Percentiles rank a stretch among this genome's conserved stretches.
phyloP scores from a whole-genome alignment of 2,888 invertebrate genomes.

The Sminthurinus aureus region DNA sequence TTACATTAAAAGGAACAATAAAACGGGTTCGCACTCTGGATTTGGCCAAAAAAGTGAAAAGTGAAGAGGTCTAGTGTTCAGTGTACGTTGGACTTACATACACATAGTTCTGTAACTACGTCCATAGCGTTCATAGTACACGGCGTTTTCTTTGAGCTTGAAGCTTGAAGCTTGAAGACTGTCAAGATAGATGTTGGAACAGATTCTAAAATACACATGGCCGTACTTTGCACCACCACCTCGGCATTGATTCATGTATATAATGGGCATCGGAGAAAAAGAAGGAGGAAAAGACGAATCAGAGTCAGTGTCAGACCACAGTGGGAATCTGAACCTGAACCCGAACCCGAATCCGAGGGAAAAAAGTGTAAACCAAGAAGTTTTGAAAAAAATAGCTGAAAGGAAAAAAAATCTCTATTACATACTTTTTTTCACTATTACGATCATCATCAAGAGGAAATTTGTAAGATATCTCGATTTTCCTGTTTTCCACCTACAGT shows the following conservation, averaged over 20 bases:
- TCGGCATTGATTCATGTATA: constrained; percentile 21
- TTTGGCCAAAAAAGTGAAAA: too few species aligned
- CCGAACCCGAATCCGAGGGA: too few species aligned
- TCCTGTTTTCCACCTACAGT: not conserved
- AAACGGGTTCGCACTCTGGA: too few species aligned
- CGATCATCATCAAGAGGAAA: not conserved
- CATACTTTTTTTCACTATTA: not conserved
- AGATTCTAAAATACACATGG: constrained; percentile 28
- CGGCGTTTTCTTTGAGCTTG: not conserved
- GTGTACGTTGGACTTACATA: not conserved
- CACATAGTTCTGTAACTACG: not conserved
- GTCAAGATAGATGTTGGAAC: constrained; percentile 12
- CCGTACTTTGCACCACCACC: not conserved
- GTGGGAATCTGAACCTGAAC: too few species aligned
- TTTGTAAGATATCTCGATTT: not conserved
- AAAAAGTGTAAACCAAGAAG: not conserved
- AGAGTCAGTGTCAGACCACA: too few species aligned
- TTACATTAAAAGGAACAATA: too few species aligned
- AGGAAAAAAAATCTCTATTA: not conserved
- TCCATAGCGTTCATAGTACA: not conserved
- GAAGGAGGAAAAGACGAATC: not conserved
- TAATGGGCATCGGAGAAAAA: not conserved
- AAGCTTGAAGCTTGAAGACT: not conserved
- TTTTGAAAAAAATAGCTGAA: not conserved
- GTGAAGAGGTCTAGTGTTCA: too few species aligned